Percentiles rank a stretch among this genome's conserved stretches.
Conservation (phyloP, 1,140 invertebrate genomes). For the Himalopsyche phryganea region DNA sequence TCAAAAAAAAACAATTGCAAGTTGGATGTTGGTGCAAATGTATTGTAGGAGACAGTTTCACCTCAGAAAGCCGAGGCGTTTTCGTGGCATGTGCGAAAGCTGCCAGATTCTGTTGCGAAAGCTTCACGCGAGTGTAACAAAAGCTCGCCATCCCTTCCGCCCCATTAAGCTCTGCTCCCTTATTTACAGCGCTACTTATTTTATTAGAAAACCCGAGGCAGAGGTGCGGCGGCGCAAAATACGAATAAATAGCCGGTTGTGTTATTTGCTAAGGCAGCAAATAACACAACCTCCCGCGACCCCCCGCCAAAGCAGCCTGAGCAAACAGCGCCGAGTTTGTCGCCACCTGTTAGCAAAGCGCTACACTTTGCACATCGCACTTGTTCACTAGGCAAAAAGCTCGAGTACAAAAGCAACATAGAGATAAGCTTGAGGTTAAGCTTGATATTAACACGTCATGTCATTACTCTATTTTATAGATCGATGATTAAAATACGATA, state of each 20-base stretch:
- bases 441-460: too few species aligned
- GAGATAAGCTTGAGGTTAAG: too few species aligned
- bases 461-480: too few species aligned
- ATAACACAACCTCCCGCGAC: constrained; percentile 12
- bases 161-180: constrained; percentile 20
- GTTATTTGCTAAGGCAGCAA: constrained; percentile 27
- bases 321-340: constrained; percentile 22
- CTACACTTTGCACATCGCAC: neutral
- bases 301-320: neutral
- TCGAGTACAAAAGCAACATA: too few species aligned
- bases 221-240: neutral
- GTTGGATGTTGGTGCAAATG: too few species aligned
- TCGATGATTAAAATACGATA: too few species aligned
- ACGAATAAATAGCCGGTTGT: constrained; percentile 28
- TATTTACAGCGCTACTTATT: constrained; percentile 33
- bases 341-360: constrained; percentile 29
- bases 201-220: constrained; percentile 26
- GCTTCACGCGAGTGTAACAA: neutral
- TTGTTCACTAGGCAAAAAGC: too few species aligned
- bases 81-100: neutral
- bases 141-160: constrained; percentile 9
- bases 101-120: neutral
- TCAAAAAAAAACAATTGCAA: too few species aligned
- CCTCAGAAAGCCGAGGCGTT: too few species aligned
- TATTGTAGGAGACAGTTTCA: too few species aligned